Evolutionary conservation across 1,140 invertebrate species (phyloP).

Genomic region (Bombus confusus): DNA sequence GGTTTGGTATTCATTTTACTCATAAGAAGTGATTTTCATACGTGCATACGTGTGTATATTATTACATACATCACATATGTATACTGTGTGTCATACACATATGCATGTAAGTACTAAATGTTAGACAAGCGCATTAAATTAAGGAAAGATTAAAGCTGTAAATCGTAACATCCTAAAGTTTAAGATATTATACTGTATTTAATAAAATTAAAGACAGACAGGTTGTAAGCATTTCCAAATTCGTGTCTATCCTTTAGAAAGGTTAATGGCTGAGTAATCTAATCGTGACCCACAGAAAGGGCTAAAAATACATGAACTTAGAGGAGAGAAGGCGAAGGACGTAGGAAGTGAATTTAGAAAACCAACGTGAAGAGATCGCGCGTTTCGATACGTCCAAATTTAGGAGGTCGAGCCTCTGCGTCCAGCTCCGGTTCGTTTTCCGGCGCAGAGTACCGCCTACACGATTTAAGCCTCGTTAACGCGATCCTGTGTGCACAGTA

Average conservation of each 20-base stretch:
- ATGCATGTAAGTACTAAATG: background rate
- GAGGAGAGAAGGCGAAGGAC: no score
- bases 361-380: slow-evolving; percentile 48
- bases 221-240: background rate
- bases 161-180: background rate
- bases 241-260: background rate
- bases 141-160: no score
- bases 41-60: no score
- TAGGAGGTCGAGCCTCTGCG: slow-evolving; percentile 45
- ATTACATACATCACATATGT: no score
- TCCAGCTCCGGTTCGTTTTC: slow-evolving; percentile 38
- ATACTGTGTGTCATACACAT: background rate
- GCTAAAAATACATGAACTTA: slow-evolving; percentile 25
- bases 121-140: background rate
- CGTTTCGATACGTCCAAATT: slow-evolving; percentile 61
- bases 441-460: slow-evolving; percentile 51
- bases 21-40: background rate
- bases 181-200: background rate
- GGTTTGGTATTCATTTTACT: background rate
- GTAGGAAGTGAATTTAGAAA: slow-evolving; percentile 49
- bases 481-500: background rate
- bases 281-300: background rate
- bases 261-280: background rate
- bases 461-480: slow-evolving; percentile 58
- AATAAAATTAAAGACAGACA: background rate